These are phyloP conservation scores for Pelvicachromis taeniatus DNA, from an alignment of 2,113 vertebrate genomes.

Conservation along the genomic window DNA sequence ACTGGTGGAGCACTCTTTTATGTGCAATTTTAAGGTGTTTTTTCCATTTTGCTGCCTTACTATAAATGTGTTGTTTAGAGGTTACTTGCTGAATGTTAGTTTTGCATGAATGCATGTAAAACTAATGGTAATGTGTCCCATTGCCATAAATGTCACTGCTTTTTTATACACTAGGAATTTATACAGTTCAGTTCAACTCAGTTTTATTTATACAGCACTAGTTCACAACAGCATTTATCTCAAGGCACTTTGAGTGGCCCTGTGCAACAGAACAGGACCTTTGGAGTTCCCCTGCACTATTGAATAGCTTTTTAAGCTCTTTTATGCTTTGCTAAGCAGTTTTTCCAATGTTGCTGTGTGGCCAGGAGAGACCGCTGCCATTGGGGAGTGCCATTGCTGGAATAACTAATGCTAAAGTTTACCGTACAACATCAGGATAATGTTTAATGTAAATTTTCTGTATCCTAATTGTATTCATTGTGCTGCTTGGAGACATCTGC, in stretches of 20 bases:
- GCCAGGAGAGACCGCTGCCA: neutral
- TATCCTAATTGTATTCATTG: neutral
- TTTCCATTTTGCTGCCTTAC: neutral
- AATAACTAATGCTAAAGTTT: neutral
- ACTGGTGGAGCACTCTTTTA: neutral
- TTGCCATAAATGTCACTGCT: neutral
- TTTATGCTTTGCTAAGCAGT: neutral
- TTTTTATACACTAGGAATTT: neutral
- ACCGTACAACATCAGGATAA: neutral
- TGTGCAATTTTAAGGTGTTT: neutral
- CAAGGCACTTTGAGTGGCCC: neutral
- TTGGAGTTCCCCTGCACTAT: neutral
- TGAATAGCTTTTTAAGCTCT: neutral
- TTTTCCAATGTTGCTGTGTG: neutral
- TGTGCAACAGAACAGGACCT: neutral
- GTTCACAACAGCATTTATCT: neutral
- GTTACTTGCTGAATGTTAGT: neutral
- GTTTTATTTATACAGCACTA: neutral
- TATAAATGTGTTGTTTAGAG: neutral
- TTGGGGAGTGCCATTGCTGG: neutral
- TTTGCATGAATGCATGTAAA: neutral
- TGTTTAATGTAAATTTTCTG: neutral
- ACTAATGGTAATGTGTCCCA: neutral
- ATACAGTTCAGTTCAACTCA: neutral
- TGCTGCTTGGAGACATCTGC: neutral